A percentile compares a stretch with the other conserved stretches of the same genome.
These are phyloP conservation scores for Oreochromis aureus DNA, from an alignment of 2,113 vertebrate species.

Conservation along the genomic window DNA sequence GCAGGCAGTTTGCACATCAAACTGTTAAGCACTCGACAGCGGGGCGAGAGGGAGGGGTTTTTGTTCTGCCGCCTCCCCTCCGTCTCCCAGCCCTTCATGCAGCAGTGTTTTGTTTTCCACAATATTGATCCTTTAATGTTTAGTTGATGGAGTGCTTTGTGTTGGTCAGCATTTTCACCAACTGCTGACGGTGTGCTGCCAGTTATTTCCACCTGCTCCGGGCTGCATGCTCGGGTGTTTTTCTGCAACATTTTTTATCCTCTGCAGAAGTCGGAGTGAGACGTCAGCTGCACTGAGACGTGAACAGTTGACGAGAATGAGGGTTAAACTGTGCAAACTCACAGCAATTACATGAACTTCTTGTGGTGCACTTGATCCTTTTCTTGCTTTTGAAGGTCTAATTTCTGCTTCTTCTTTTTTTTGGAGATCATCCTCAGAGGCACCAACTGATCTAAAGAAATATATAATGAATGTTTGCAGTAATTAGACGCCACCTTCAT, in stretches of 20 bases:
- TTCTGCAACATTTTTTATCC: not conserved
- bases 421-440: accelerated
- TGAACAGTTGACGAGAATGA: not conserved
- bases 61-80: not conserved
- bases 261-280: not conserved
- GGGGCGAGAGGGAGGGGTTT: not conserved
- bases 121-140: conserved; percentile 19
- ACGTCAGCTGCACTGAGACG: not conserved
- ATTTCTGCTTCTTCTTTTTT: not conserved
- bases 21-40: not conserved
- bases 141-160: conserved; percentile 15
- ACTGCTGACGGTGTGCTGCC: conserved; percentile 32
- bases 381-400: not conserved
- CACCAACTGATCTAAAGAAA: not conserved
- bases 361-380: not conserved
- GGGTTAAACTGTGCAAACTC: not conserved
- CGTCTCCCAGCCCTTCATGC: not conserved
- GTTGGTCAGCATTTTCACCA: conserved; percentile 36
- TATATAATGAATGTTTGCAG: not conserved
- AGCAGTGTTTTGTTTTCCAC: conserved; percentile 7
- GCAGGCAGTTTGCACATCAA: not conserved
- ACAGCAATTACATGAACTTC: not conserved
- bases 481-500: not conserved
- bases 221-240: not conserved
- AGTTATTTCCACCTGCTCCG: conserved; percentile 11